Evolutionary conservation across 37 sponge, comb jelly and placozoan genomes (phyloP).

Genomic region (Eunapius fragilis): DNA sequence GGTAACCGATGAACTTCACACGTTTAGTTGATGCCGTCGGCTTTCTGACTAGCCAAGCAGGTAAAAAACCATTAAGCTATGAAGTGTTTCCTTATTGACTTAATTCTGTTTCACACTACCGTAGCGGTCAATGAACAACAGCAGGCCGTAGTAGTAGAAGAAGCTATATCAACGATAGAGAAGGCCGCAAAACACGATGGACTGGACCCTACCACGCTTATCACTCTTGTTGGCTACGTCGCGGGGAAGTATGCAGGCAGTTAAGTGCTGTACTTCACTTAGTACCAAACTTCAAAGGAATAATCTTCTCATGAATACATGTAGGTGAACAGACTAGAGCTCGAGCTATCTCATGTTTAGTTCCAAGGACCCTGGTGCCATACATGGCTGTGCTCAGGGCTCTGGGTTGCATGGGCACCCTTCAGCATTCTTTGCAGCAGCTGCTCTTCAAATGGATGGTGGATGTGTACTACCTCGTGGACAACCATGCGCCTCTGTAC

Average conservation of each 20-base stretch:
- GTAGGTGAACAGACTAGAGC: neutral
- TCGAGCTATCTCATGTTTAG: conserved; percentile 27
- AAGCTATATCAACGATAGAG: conserved; percentile 2
- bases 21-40: neutral
- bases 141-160: neutral
- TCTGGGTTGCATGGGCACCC: conserved; percentile 24
- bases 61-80: neutral
- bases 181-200: conserved; percentile 13
- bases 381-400: conserved; percentile 6
- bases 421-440: conserved; percentile 12
- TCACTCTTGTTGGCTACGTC: conserved; percentile 14
- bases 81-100: neutral
- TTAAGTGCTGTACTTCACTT: neutral
- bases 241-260: conserved; percentile 1
- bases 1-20: neutral
- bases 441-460: conserved; percentile 50
- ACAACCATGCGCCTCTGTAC: conserved; percentile 8
- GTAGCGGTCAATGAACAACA: neutral
- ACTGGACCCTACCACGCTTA: conserved; percentile 16
- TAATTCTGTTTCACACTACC: neutral
- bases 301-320: neutral
- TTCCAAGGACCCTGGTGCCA: conserved; percentile 47
- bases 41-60: neutral
- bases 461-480: conserved; percentile 44
- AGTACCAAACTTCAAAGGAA: neutral